Evolutionary conservation across 2,797 vertebrate species (phyloP), one percentile per base, ranked within the genome.

Genomic region (Tarsius wallacei): DNA sequence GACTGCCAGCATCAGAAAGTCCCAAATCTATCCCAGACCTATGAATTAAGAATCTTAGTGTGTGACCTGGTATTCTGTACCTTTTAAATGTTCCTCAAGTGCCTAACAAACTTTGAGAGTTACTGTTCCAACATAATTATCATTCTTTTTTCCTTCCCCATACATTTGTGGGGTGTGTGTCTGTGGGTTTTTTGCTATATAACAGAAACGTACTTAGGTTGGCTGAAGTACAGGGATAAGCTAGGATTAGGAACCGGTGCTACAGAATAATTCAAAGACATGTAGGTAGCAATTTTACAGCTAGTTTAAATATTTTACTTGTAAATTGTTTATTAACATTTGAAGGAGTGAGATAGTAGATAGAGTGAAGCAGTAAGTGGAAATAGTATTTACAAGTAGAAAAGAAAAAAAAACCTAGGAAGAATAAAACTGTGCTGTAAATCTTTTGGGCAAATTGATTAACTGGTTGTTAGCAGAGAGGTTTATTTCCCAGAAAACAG

Each of bases 121-220:
- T 14, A 13, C 8, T 49, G 21, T 66, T 91, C 3, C 12, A 33
- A 53, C 1, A 28, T 11, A 55, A 42, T 78, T 89, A 31, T 51
- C 74, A n/a, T 66, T 47, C 8, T 33, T 66, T 76, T 42, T 14
- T 63, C n/a, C 47, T 81, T 31, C 33, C 3, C 64, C 66, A 13
- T 12, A n/a, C 10, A 57, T 15, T 3, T 3, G 4, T 16, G 36
- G 1, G 36, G 1, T 7, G 4, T 28, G 12, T 73, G 7, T 74
- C 61, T 31, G 9, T 24, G 28, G 22, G 19, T 36, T 66, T 15
- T 0, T 77, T 55, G 8, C 5, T 42, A 7, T 8, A 7, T 84
- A 36, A 14, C 15, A 1, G 14, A 24, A 78, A 55, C 19, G 61
- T 21, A 47, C 22, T 36, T 12, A 63, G 61, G 9, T 24, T 64